A percentile compares a stretch with the other conserved stretches of the same genome.
Evolutionary conservation across 2,113 vertebrate genomes (phyloP).

Genomic region (Pandion haliaetus): DNA sequence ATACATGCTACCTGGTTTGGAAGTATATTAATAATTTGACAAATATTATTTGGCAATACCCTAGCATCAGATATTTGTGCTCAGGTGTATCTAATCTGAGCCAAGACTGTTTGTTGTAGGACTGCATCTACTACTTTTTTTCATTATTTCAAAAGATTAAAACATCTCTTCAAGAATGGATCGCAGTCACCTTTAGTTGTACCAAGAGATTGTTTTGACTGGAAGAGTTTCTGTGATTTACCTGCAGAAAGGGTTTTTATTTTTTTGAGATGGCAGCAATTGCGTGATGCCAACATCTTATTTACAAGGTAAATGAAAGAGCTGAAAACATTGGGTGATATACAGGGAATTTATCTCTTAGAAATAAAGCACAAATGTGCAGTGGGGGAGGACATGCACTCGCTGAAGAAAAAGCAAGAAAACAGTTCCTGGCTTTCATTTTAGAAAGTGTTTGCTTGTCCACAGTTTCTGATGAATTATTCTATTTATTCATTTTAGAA

Average conservation of each 20-base stretch:
- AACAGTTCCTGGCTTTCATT: background rate
- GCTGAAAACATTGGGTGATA: background rate
- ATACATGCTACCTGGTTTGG: background rate
- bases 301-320: background rate
- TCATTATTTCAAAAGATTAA: background rate
- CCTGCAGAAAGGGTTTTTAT: background rate
- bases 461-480: background rate
- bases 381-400: background rate
- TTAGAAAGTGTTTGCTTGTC: background rate
- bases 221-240: background rate
- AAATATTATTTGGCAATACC: background rate
- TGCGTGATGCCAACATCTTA: background rate
- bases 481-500: background rate
- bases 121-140: background rate
- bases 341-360: background rate
- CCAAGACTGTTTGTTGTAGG: background rate
- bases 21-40: background rate
- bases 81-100: background rate
- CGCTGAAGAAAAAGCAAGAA: background rate
- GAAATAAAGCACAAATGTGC: background rate
- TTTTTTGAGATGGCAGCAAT: background rate
- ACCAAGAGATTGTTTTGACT: background rate
- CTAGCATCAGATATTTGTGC: background rate
- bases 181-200: background rate
- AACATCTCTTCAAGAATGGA: background rate